Conservation (phyloP, 2,113 vertebrate species). For the Oxyruncus cristatus region DNA sequence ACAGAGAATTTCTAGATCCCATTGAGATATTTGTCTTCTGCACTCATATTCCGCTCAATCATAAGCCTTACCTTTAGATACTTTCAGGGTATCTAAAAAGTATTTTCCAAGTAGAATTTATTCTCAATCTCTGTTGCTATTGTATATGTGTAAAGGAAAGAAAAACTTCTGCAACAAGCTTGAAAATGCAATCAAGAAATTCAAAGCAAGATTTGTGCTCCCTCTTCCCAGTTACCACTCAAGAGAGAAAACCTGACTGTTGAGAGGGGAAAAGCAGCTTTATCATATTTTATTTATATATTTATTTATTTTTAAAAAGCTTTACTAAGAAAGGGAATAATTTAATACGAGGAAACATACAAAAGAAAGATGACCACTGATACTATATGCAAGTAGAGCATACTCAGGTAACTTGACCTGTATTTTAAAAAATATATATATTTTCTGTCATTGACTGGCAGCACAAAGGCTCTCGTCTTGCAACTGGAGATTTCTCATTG, state of each 20-base stretch:
- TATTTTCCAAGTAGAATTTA: conserved; percentile 10
- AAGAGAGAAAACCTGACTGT: conserved; percentile 53
- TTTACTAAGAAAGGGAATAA: conserved; percentile 65
- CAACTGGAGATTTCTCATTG: background rate
- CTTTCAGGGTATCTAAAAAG: background rate
- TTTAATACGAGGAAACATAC: conserved; percentile 43
- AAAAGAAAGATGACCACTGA: conserved; percentile 57
- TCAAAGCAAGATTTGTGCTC: conserved; percentile 40
- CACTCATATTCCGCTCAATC: background rate
- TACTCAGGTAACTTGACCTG: conserved; percentile 38
- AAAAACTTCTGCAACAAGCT: background rate
- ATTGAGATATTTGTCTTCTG: background rate
- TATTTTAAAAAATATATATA: conserved; percentile 10
- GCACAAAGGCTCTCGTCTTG: conserved; percentile 11
- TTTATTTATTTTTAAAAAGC: conserved; percentile 68
- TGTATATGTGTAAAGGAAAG: background rate
- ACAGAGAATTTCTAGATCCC: background rate
- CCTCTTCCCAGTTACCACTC: conserved; percentile 20
- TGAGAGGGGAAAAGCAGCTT: conserved; percentile 55
- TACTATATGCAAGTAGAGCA: conserved; percentile 38
- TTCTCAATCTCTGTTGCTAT: background rate
- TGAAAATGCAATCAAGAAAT: conserved; percentile 21
- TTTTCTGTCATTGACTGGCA: background rate
- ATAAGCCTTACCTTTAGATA: background rate
- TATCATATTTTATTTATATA: conserved; percentile 67